Conservation (phyloP, 2,888 invertebrate species). For the Thecocarcelia acutangulata region DNA sequence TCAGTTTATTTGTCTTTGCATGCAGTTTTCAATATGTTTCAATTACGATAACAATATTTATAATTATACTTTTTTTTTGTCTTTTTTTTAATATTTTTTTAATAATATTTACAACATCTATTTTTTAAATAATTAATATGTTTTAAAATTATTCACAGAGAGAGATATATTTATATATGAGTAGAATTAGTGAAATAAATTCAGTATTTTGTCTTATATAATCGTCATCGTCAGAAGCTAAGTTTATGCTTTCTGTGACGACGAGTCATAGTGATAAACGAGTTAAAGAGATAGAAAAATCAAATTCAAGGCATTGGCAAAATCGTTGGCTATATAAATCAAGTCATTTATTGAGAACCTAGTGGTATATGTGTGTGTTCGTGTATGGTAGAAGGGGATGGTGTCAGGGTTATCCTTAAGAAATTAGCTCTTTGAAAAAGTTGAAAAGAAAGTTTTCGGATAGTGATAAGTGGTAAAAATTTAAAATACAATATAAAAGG, state of each 20-base stretch:
- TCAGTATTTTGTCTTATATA: slow-evolving; percentile 57
- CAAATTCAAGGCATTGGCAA: slow-evolving; percentile 65
- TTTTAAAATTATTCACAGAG: slow-evolving; percentile 60
- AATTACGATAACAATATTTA: slow-evolving; percentile 64
- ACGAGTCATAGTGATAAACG: slow-evolving; percentile 26
- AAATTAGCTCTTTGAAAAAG: background rate
- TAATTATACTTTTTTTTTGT: slow-evolving; percentile 49
- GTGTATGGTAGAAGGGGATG: slow-evolving; percentile 13
- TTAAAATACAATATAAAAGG: background rate
- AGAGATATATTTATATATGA: slow-evolving; percentile 36
- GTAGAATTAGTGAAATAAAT: slow-evolving; percentile 36
- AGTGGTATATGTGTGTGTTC: background rate
- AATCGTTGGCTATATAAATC: slow-evolving; percentile 62
- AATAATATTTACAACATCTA: slow-evolving; percentile 76
- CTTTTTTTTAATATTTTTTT: slow-evolving; percentile 46
- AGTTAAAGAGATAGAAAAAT: slow-evolving; percentile 39
- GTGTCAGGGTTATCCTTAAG: background rate
- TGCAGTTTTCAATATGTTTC: slow-evolving; percentile 60
- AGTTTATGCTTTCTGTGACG: background rate
- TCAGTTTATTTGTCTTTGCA: slow-evolving; percentile 69
- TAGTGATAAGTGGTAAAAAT: background rate
- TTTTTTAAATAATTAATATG: slow-evolving; percentile 65
- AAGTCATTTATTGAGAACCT: slow-evolving; percentile 25
- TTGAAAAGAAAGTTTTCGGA: slow-evolving; percentile 10
- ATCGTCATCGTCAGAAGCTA: slow-evolving; percentile 47